Percentiles rank a stretch among this genome's conserved stretches.
Conservation (phyloP, 2,113 vertebrate genomes). For the Rhinoderma darwinii region DNA sequence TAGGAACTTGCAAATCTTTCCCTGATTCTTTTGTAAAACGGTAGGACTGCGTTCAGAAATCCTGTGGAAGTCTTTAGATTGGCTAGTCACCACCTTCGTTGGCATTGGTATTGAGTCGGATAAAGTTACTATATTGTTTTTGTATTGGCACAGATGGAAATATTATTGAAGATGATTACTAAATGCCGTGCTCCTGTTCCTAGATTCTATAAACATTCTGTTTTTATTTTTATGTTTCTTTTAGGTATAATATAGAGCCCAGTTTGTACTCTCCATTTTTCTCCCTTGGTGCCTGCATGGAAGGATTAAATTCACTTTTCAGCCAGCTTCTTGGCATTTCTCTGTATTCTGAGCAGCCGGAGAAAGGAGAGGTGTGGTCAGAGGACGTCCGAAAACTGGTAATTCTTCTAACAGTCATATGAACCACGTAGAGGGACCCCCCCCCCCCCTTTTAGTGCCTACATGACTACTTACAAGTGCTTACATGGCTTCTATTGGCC, state of each 20-base stretch:
- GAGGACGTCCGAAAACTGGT: conserved; percentile 95
- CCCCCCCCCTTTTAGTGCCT: too few relatives aligned
- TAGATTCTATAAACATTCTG: background rate
- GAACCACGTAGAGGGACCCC: background rate
- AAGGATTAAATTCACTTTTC: conserved; percentile 90
- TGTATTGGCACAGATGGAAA: background rate
- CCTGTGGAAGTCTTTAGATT: background rate
- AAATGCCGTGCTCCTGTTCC: background rate
- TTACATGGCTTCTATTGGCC: background rate
- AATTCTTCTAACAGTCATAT: conserved; percentile 59
- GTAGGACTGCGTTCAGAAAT: too few relatives aligned
- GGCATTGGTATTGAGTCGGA: background rate
- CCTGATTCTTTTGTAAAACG: too few relatives aligned
- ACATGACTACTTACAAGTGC: background rate
- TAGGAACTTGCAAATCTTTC: too few relatives aligned
- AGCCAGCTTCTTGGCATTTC: conserved; percentile 86
- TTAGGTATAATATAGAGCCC: conserved; percentile 94
- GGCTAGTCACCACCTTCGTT: background rate
- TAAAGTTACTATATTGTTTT: background rate
- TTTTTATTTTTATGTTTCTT: background rate
- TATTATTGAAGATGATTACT: background rate
- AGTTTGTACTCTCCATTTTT: conserved; percentile 92
- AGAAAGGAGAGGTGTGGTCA: conserved; percentile 89
- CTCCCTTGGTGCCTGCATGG: conserved; percentile 95
- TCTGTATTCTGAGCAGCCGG: conserved; percentile 84